phyloP scores from a whole-genome alignment of 2,797 vertebrate species.

The Cynodonichthys magdalenae region DNA sequence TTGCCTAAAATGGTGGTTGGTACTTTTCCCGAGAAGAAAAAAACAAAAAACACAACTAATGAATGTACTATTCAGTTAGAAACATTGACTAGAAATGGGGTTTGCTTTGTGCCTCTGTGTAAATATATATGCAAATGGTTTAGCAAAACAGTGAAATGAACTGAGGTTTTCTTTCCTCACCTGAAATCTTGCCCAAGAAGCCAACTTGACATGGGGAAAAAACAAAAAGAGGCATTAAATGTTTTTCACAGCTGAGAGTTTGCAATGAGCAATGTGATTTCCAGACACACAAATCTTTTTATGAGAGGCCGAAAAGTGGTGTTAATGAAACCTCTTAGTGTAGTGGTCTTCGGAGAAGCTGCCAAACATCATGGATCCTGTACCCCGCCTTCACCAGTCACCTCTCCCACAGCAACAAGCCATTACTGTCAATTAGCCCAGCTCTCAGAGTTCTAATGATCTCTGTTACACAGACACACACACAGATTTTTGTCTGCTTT shows the following conservation, averaged over 20 bases:
- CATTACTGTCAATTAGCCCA: slow-evolving; percentile 73
- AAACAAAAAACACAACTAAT: slow-evolving; percentile 9
- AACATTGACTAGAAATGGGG: slow-evolving; percentile 25
- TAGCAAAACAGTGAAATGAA: slow-evolving; percentile 13
- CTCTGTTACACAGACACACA: slow-evolving; percentile 25
- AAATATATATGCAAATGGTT: background rate
- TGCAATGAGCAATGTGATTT: background rate
- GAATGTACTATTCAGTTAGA: slow-evolving; percentile 33
- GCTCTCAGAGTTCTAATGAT: slow-evolving; percentile 62
- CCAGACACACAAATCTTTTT: slow-evolving; percentile 20
- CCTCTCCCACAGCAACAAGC: slow-evolving; percentile 48
- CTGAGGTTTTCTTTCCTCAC: background rate
- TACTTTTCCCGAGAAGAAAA: slow-evolving; percentile 27
- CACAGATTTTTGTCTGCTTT: slow-evolving; percentile 25
- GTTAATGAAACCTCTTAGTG: slow-evolving; percentile 67
- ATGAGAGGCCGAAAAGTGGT: slow-evolving; percentile 41
- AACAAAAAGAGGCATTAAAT: no score
- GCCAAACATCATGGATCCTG: slow-evolving; percentile 60
- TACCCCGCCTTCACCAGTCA: slow-evolving; percentile 35
- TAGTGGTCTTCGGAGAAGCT: slow-evolving; percentile 60
- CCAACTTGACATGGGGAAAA: slow-evolving; percentile 17
- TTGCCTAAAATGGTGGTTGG: slow-evolving; percentile 47
- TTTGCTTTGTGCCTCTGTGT: slow-evolving; percentile 16
- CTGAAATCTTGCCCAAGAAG: slow-evolving; percentile 4
- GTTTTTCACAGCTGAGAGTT: slow-evolving; percentile 6